Evolutionary conservation across 1,140 invertebrate genomes (phyloP).

Genomic region (Philotrypesis tridentata): DNA sequence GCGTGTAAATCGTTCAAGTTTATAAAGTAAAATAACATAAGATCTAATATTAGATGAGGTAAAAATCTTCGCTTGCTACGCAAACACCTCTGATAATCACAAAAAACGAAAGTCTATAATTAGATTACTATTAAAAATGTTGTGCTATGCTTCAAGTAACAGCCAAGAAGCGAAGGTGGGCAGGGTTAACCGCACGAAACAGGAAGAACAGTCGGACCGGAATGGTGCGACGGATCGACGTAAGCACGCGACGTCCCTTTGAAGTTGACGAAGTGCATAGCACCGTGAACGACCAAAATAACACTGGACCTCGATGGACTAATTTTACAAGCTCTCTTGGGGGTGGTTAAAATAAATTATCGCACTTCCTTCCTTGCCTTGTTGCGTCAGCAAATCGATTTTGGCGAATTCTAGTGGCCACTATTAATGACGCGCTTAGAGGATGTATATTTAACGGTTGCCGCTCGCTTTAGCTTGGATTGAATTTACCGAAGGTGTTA

Average conservation of each 20-base stretch:
- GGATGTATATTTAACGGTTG: too few species aligned
- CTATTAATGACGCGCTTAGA: neutral
- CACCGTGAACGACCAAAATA: neutral
- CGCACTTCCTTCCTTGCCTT: neutral
- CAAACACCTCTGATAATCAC: too few species aligned
- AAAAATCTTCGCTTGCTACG: too few species aligned
- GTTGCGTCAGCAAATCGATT: slow-evolving; percentile 6
- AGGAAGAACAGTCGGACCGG: slow-evolving; percentile 3
- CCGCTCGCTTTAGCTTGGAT: too few species aligned
- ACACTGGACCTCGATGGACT: neutral
- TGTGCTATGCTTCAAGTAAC: neutral
- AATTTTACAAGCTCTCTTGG: neutral
- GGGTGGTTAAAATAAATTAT: neutral
- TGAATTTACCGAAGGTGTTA: too few species aligned
- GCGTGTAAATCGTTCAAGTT: too few species aligned
- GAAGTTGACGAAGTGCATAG: too few species aligned
- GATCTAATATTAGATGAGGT: too few species aligned
- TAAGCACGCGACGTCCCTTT: slow-evolving; percentile 1
- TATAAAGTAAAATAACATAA: too few species aligned
- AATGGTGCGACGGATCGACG: neutral
- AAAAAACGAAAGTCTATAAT: too few species aligned
- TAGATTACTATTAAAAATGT: too few species aligned
- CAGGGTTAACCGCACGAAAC: neutral
- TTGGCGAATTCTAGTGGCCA: neutral
- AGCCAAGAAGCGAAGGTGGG: neutral